Percentiles rank a stretch among this genome's conserved stretches.
phyloP scores from a whole-genome alignment of 2,797 vertebrate species.

The Epinephelus malabaricus region DNA sequence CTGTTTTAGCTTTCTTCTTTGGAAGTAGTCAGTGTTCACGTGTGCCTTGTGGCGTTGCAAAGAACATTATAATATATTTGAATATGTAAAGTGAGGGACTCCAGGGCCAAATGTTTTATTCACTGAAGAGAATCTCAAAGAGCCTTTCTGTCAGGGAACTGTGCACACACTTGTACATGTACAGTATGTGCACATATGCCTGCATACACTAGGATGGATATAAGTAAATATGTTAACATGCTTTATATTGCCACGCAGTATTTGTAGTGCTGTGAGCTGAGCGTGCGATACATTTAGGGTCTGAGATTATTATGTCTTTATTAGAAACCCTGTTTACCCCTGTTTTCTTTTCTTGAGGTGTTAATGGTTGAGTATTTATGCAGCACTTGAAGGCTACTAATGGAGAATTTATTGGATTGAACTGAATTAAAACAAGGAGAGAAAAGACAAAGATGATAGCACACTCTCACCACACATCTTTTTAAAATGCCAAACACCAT shows the following conservation, averaged over 20 bases:
- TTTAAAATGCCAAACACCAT: conserved; percentile 20
- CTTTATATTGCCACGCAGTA: background rate
- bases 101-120: conserved; percentile 22
- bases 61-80: conserved; percentile 9
- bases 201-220: background rate
- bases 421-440: background rate
- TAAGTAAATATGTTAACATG: background rate
- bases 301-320: background rate
- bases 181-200: background rate
- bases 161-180: background rate
- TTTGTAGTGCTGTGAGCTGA: background rate
- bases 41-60: background rate
- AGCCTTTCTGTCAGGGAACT: background rate
- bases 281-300: background rate
- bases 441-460: background rate
- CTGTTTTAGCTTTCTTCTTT: background rate
- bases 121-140: conserved; percentile 22
- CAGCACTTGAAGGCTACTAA: background rate
- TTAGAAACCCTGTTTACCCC: background rate
- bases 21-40: conserved; percentile 5
- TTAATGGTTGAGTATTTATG: background rate
- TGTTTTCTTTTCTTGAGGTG: too few species aligned
- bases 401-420: background rate
- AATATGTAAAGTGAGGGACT: conserved; percentile 40
- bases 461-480: background rate